These are phyloP conservation scores for Strongylocentrotus purpuratus DNA, from an alignment of 35 echinoderm and acorn worm genomes.

Conservation along the genomic window DNA sequence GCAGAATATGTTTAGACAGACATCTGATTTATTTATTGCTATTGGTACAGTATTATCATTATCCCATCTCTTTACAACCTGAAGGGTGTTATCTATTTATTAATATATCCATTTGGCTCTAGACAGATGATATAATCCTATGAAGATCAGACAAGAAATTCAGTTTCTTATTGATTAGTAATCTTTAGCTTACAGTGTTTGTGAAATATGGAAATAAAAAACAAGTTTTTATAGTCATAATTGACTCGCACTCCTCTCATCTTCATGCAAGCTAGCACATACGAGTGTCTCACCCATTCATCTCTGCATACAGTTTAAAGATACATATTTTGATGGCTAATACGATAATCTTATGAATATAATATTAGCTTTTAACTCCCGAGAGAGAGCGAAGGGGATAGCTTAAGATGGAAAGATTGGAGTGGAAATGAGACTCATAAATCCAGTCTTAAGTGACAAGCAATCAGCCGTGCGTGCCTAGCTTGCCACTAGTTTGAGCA, in stretches of 20 bases:
- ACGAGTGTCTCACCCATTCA: too few relatives aligned
- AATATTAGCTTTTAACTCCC: not conserved
- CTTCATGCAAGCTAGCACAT: not conserved
- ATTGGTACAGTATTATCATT: too few relatives aligned
- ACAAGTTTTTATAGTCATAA: not conserved
- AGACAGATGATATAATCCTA: too few relatives aligned
- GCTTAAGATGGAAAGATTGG: not conserved
- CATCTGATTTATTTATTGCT: too few relatives aligned
- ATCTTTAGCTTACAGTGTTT: not conserved
- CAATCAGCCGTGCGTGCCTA: not conserved
- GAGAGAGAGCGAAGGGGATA: not conserved
- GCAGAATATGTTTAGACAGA: too few relatives aligned
- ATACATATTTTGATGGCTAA: constrained; percentile 6
- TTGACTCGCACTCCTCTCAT: not conserved
- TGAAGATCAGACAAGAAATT: too few relatives aligned
- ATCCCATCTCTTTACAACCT: too few relatives aligned
- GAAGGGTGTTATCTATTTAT: too few relatives aligned
- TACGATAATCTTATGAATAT: not conserved
- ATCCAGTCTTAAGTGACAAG: not conserved
- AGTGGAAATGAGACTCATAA: not conserved
- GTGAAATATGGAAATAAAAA: not conserved
- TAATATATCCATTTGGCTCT: too few relatives aligned
- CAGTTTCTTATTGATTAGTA: too few relatives aligned
- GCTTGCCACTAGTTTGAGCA: not conserved
- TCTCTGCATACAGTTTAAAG: not conserved